These are phyloP conservation scores for Aldabrachelys gigantea DNA, from an alignment of 2,113 vertebrate species.

Conservation along the genomic window DNA sequence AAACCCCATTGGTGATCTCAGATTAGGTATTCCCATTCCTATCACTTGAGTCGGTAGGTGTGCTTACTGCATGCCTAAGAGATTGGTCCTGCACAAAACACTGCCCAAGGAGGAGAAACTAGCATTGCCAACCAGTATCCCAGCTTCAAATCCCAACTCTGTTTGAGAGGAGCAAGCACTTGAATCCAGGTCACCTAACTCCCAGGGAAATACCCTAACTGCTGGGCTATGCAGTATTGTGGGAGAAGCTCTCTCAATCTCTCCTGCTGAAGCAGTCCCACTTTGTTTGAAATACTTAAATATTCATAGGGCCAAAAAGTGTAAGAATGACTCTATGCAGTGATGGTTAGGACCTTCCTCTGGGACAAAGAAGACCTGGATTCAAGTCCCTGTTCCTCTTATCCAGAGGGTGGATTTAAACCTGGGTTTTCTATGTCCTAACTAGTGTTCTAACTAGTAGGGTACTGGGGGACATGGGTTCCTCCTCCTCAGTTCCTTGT, in stretches of 20 bases:
- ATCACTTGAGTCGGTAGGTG: not conserved
- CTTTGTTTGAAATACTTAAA: not conserved
- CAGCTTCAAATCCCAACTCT: not conserved
- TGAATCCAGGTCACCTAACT: not conserved
- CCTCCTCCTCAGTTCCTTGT: not conserved
- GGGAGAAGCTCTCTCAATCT: not conserved
- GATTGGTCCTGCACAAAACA: not conserved
- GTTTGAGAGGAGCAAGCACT: not conserved
- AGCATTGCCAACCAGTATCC: not conserved
- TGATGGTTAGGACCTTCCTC: not conserved
- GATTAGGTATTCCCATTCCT: not conserved
- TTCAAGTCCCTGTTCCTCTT: not conserved
- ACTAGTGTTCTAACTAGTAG: not conserved
- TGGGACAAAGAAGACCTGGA: not conserved
- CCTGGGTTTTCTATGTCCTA: not conserved
- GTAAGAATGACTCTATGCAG: not conserved
- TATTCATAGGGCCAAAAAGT: not conserved
- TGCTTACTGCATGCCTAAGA: not conserved
- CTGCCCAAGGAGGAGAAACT: not conserved
- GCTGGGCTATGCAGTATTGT: not conserved
- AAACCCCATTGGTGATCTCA: not conserved
- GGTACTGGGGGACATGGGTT: not conserved
- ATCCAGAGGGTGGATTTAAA: not conserved
- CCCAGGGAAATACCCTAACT: not conserved
- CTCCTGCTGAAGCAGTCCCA: not conserved